phyloP scores from a whole-genome alignment of 2,888 invertebrate genomes.

The Nomada lathburiana region DNA sequence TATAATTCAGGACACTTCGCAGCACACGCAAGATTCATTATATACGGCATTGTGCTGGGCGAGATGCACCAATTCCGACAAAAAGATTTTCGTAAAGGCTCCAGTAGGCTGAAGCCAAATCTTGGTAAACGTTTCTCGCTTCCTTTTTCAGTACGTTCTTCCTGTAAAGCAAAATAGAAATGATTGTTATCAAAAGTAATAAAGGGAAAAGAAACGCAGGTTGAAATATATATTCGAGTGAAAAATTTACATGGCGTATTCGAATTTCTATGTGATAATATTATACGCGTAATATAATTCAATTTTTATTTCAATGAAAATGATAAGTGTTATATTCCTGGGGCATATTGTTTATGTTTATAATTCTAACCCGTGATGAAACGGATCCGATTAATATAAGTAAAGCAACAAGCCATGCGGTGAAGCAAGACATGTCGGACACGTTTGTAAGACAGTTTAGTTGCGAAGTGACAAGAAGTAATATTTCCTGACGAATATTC shows the following conservation, averaged over 20 bases:
- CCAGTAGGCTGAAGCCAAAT: slow-evolving; percentile 44
- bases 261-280: not conserved
- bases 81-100: slow-evolving; percentile 21
- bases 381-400: slow-evolving; percentile 40
- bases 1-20: slow-evolving; percentile 62
- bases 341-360: not conserved
- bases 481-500: slow-evolving; percentile 19
- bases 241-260: too few relatives aligned
- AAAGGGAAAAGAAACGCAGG: not conserved
- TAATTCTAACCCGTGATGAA: slow-evolving; percentile 49
- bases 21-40: slow-evolving; percentile 38
- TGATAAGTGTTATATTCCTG: not conserved
- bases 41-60: not conserved
- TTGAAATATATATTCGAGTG: too few relatives aligned
- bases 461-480: not conserved
- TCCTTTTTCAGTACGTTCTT: not conserved
- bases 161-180: not conserved
- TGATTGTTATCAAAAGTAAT: not conserved
- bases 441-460: not conserved
- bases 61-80: slow-evolving; percentile 32
- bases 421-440: slow-evolving; percentile 35
- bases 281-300: not conserved
- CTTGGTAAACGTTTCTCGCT: not conserved
- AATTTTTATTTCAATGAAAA: too few relatives aligned
- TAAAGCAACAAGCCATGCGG: slow-evolving; percentile 26